phyloP scores from a whole-genome alignment of 2,113 vertebrate species.

The Synchiropus splendidus region DNA sequence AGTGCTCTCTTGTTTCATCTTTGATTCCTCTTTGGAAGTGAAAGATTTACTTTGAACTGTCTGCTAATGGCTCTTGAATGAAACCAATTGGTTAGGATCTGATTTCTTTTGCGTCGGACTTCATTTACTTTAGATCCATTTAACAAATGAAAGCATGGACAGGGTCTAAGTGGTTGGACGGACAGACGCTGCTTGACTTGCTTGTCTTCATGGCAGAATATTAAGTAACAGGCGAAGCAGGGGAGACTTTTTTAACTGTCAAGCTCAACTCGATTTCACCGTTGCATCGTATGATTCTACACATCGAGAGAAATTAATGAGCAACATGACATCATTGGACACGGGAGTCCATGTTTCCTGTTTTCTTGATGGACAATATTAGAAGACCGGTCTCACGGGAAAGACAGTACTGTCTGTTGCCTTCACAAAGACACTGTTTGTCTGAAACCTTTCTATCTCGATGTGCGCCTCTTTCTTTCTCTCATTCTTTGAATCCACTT shows the following conservation, averaged over 20 bases:
- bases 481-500: constrained; percentile 21
- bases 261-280: too few species aligned
- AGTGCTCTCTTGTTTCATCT: constrained; percentile 5
- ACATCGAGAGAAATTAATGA: constrained; percentile 8
- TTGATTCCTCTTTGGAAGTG: constrained; percentile 2
- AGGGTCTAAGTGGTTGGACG: too few species aligned
- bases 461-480: constrained; percentile 10
- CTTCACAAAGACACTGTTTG: constrained; percentile 48
- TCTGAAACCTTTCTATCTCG: constrained; percentile 39
- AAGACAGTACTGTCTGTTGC: constrained; percentile 17
- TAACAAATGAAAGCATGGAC: too few species aligned
- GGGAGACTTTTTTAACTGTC: too few species aligned
- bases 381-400: constrained; percentile 36
- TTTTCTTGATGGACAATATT: constrained; percentile 41
- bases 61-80: too few species aligned
- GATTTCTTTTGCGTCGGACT: not conserved
- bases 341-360: constrained; percentile 32
- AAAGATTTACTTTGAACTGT: too few species aligned
- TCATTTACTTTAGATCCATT: too few species aligned
- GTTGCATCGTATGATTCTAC: too few species aligned
- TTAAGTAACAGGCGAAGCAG: constrained; percentile 8
- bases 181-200: too few species aligned
- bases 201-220: too few species aligned
- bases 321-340: constrained; percentile 6
- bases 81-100: too few species aligned